Evolutionary conservation across 2,888 invertebrate species (phyloP), one percentile per base, ranked within the genome.

Genomic region (Nycteola revayana): DNA sequence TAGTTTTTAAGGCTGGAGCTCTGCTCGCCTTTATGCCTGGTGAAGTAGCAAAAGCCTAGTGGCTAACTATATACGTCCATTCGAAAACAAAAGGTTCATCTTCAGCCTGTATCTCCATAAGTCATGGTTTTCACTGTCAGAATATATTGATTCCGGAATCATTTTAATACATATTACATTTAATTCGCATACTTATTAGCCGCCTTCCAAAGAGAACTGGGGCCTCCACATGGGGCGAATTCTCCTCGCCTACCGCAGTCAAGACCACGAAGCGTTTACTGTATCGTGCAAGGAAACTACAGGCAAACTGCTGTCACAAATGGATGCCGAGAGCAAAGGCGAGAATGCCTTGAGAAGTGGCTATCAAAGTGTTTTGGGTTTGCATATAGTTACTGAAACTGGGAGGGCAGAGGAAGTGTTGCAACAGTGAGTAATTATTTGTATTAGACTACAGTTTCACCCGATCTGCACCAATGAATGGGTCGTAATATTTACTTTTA

Each of bases 141-240:
- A n/a, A n/a, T n/a, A n/a, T n/a, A n/a, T n/a, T n/a, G n/a, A n/a
- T n/a, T n/a, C n/a, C n/a, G n/a, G n/a, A n/a, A n/a, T n/a, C n/a
- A n/a, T n/a, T n/a, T n/a, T n/a, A n/a, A n/a, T n/a, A n/a, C n/a
- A n/a, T n/a, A n/a, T n/a, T n/a, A n/a, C n/a, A n/a, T n/a, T n/a
- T n/a, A n/a, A n/a, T n/a, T 14, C 14, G 14, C 14, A 3, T 14
- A 14, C 1, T 26, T 59, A 66, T 10, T 45, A 87, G 87, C 85
- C 86, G 2, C 58, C 75, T 2, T 78, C 77, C 2, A 78, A 84
- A 39, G 87, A 88, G 51, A 92, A 91, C 61, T 96, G 96, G 95
- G 94, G 94, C 23, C 90, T 94, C 0, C 90, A 93, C 20, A 91
- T 96, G 60, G 96, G 95, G 3, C 90, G 91, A 34, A 91, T 94